Evolutionary conservation across 2,113 vertebrate species (phyloP).

Genomic region (Corydoras sp.): DNA sequence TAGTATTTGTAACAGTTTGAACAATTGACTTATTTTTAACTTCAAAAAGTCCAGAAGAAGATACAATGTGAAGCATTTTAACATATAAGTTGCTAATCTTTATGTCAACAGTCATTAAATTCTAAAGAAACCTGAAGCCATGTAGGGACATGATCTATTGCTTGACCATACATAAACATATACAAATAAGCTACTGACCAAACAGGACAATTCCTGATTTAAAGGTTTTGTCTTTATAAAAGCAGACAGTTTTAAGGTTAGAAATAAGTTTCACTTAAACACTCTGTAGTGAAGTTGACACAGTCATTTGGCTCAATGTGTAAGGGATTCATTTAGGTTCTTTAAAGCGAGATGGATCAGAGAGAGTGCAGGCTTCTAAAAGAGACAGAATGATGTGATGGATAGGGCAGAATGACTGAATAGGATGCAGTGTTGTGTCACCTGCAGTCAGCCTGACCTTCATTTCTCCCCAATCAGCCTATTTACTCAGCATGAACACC

Average conservation of each 20-base stretch:
- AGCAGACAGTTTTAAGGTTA: slow-evolving; percentile 2
- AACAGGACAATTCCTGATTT: background rate
- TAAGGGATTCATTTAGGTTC: slow-evolving; percentile 27
- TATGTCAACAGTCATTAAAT: too few relatives aligned
- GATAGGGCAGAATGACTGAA: slow-evolving; percentile 23
- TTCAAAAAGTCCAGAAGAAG: too few relatives aligned
- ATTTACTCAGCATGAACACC: slow-evolving; percentile 45
- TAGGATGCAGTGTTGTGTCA: slow-evolving; percentile 48
- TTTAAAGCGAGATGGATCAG: slow-evolving; percentile 34
- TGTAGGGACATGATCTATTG: too few relatives aligned
- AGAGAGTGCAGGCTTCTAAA: slow-evolving; percentile 16
- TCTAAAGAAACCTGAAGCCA: too few relatives aligned
- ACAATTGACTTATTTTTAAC: too few relatives aligned
- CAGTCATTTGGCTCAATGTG: slow-evolving; percentile 22
- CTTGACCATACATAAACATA: too few relatives aligned
- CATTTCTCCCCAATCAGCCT: slow-evolving; percentile 45
- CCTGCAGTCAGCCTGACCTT: slow-evolving; percentile 47
- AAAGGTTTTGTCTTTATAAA: background rate
- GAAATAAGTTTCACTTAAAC: slow-evolving; percentile 24
- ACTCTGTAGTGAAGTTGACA: slow-evolving; percentile 16
- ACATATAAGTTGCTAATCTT: too few relatives aligned
- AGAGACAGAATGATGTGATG: slow-evolving; percentile 36
- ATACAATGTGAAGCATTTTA: too few relatives aligned
- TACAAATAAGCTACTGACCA: too few relatives aligned
- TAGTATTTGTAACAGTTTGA: too few relatives aligned